Base-by-base conservation (phyloP, 2,888 invertebrate genomes). In the Rhorus exstirpatorius region DNA sequence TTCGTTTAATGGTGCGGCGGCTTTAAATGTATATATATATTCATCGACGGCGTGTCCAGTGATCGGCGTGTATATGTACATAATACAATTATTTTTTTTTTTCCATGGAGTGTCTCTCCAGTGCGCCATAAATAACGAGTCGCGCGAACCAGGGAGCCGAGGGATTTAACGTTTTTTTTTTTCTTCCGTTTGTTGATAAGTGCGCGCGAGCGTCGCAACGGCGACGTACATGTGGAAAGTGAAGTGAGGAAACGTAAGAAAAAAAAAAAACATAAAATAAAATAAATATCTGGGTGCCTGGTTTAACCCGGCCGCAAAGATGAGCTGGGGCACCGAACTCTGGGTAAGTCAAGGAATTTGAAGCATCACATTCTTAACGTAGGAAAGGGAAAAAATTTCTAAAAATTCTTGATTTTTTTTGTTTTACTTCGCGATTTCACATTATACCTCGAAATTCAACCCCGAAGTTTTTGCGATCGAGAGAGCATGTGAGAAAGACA, bases 311-410 rank as follows among this genome's bases (percentile, higher is more conserved):
- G 88, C 89, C 88, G 87, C 88, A 90, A 93, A 88, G 88, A 93
- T 93, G 93, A 93, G 93, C 91, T 93, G 93, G 93, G 93, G 93
- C 86, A 93, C 92, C 88, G 93, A 93, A 89, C 92, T 93, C 87
- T 93, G 93, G 93, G 93, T 93, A 89, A 93, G 93, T 91, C 70
- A 31, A 6, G 6, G 6, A 3, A 3, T 31, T 31, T 31, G n/a
- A n/a, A n/a, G n/a, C n/a, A n/a, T n/a, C n/a, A n/a, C n/a, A n/a
- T n/a, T n/a, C n/a, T n/a, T n/a, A n/a, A n/a, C n/a, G n/a, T n/a
- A n/a, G n/a, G n/a, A n/a, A n/a, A 71, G 7, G 3, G 14, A 46
- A 71, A 46, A 17, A 44, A 35, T 14, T 17, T 14, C 26, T 0
- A 67, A 67, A 67, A 46, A 26, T 26, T 1, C 17, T 8, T 8